Evolutionary conservation across 2,113 vertebrate genomes (phyloP), one percentile per base, ranked within the genome.

Genomic region (Varanus salvator): DNA sequence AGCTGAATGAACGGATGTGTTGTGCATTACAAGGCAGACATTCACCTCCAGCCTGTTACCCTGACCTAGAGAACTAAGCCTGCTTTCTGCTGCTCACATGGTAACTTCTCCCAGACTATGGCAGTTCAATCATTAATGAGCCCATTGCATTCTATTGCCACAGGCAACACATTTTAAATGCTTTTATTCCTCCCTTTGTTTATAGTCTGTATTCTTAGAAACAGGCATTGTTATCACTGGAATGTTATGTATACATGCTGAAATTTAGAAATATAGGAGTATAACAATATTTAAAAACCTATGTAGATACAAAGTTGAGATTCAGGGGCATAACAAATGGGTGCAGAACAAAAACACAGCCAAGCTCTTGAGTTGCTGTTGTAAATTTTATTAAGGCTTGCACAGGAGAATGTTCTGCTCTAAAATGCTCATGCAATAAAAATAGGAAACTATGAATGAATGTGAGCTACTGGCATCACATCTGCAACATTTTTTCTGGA

Each of bases 21-120:
- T 88, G 90, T 80, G 80, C 64, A 34, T 0, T 76, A n/a, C 57
- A 68, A 76, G 17, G 5, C n/a, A 78, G 75, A 27, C 64, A 69
- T 88, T 87, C 23, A 77, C 64, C 19, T 69, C 31, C 68, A 74
- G 66, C 8, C 44, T 1, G 68, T 25, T 69, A 8, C 50, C 88
- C 78, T 92, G 83, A 90, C 86, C 72, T 90, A 83, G 25, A 74
- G 66, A 92, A 90, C 91, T 87, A 52, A 54, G 68, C 34, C 80
- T 84, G 38, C 34, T 74, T 80, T 83, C n/a, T 83, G 80, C 48
- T 85, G 54, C 60, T 71, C 66, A 90, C 69, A 25, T 2, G 66
- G 54, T 38, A 82, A 86, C 19, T 77, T 87, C 31, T 87, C 84
- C 11, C 60, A 81, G 68, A 60, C 66, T 27, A 50, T 71, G n/a